Conservation (phyloP, 1,140 invertebrate genomes). For the Brachionus koreanus region DNA sequence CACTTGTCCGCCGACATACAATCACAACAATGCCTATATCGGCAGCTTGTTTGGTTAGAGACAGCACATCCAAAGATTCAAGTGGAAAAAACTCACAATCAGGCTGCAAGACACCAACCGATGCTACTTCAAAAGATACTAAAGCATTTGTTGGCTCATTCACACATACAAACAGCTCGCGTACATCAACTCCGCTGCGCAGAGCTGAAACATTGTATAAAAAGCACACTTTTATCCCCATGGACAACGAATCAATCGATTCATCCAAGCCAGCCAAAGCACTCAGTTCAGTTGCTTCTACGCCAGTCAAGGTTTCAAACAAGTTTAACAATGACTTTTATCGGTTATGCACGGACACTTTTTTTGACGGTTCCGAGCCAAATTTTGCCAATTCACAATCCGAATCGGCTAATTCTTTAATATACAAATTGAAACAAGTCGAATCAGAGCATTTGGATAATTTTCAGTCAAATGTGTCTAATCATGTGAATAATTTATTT, state of each 20-base stretch:
- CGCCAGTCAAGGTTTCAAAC: slow-evolving; percentile 17
- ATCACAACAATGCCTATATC: slow-evolving; percentile 34
- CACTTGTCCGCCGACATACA: slow-evolving; percentile 33
- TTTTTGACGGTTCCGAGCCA: not conserved
- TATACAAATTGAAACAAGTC: not conserved
- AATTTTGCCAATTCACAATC: not conserved
- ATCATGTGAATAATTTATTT: slow-evolving; percentile 36
- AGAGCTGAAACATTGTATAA: slow-evolving; percentile 14
- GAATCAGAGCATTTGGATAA: not conserved
- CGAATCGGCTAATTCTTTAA: not conserved
- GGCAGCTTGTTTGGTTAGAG: not conserved
- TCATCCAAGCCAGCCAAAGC: not conserved
- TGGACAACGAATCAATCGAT: not conserved
- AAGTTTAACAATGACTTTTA: slow-evolving; percentile 43
- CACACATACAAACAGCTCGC: not conserved
- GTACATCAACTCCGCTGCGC: not conserved
- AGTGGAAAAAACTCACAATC: not conserved
- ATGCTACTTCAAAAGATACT: not conserved
- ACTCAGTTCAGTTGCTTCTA: not conserved
- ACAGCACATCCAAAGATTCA: not conserved
- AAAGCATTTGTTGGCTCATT: slow-evolving; percentile 40
- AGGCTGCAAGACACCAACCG: not conserved
- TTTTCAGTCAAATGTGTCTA: not conserved
- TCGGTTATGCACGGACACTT: slow-evolving; percentile 5
- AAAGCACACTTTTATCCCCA: not conserved